These are phyloP conservation scores for Pachyuromys duprasi DNA, from an alignment of 2,797 vertebrate genomes.

Conservation along the genomic window DNA sequence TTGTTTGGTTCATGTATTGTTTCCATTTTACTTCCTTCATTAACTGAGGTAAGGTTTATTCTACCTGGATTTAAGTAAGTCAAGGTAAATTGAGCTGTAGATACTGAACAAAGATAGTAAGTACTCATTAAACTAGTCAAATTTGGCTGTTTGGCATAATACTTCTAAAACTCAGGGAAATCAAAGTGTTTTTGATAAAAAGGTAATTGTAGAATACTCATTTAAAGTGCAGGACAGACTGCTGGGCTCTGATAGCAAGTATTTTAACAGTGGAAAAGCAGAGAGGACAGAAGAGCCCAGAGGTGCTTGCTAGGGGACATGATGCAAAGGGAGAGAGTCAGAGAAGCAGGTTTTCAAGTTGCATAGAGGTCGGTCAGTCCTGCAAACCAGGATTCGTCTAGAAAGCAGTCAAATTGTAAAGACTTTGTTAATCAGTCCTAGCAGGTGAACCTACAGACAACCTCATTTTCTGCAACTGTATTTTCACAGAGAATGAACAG, in stretches of 20 bases:
- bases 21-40: neutral
- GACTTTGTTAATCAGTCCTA: neutral
- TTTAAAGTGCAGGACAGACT: conserved; percentile 1
- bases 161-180: conserved; percentile 46
- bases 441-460: neutral
- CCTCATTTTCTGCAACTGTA: conserved; percentile 74
- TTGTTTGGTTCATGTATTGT: neutral
- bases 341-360: neutral
- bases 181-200: conserved; percentile 24
- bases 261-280: neutral
- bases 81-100: neutral
- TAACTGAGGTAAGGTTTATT: neutral
- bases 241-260: neutral
- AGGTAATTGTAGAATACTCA: neutral
- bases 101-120: neutral
- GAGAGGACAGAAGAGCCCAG: neutral
- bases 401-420: neutral
- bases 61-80: neutral
- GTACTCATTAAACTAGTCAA: neutral
- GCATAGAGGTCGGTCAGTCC: neutral
- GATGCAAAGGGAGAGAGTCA: neutral
- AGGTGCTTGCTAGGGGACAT: neutral
- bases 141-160: neutral
- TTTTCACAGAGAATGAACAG: conserved; percentile 79
- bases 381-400: neutral